These are phyloP conservation scores for Dryadula phaetusa DNA, from an alignment of 2,888 invertebrate species.

Conservation along the genomic window DNA sequence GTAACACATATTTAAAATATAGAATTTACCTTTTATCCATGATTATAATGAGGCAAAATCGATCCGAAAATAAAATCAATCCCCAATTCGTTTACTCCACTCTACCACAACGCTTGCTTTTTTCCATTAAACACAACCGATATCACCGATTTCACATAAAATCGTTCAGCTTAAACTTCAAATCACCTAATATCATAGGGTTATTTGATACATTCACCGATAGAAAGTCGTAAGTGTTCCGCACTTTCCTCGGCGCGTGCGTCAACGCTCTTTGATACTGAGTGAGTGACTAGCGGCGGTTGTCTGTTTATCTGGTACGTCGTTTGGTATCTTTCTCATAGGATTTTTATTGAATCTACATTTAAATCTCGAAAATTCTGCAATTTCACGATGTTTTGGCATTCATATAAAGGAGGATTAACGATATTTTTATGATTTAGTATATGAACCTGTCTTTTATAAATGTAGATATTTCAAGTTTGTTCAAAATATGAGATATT, in stretches of 20 bases:
- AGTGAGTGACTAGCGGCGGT: conserved; percentile 61
- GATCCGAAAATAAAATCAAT: neutral
- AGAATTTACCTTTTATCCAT: conserved; percentile 70
- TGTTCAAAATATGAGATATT: too few relatives aligned
- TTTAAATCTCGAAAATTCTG: conserved; percentile 7
- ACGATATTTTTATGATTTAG: too few relatives aligned
- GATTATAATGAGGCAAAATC: conserved; percentile 46
- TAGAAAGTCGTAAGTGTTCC: conserved; percentile 73
- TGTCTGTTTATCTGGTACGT: conserved; percentile 35
- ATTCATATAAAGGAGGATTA: too few relatives aligned
- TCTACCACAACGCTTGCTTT: conserved; percentile 23
- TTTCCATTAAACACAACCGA: neutral
- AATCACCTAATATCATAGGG: conserved; percentile 29
- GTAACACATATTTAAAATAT: neutral
- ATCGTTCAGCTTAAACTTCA: conserved; percentile 3
- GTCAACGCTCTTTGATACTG: conserved; percentile 64
- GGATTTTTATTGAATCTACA: conserved; percentile 20
- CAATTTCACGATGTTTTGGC: too few relatives aligned
- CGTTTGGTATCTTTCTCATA: conserved; percentile 30
- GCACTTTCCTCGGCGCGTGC: conserved; percentile 75
- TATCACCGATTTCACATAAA: conserved; percentile 29
- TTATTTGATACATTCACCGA: conserved; percentile 53
- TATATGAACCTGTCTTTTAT: too few relatives aligned
- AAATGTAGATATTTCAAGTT: too few relatives aligned
- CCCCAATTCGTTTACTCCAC: conserved; percentile 31